Percentiles rank a stretch among this genome's conserved stretches.
Conservation (phyloP, 2,888 invertebrate genomes). For the Athalia rosae region DNA sequence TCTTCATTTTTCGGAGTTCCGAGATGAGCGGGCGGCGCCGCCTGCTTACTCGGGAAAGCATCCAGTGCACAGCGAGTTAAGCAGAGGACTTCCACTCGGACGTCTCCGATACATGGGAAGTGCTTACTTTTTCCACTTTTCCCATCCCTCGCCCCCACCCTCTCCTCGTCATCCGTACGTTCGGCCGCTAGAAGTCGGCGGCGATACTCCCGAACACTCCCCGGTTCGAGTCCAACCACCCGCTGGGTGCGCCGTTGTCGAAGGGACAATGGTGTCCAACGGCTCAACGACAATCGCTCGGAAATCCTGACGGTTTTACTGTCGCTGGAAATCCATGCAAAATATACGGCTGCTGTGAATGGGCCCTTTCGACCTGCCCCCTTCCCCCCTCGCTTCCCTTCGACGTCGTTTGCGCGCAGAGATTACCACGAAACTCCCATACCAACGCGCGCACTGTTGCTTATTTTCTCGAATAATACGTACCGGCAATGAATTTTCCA, state of each 20-base stretch:
- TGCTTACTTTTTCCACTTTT: constrained; percentile 13
- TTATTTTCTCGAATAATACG: background rate
- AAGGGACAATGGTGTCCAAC: constrained; percentile 50
- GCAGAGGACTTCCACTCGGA: constrained; percentile 25
- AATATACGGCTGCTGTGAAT: constrained; percentile 46
- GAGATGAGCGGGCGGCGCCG: too few relatives aligned
- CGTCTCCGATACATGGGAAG: constrained; percentile 40
- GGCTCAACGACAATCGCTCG: constrained; percentile 61
- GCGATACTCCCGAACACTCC: constrained; percentile 22
- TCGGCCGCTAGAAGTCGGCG: constrained; percentile 20
- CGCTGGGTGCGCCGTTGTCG: constrained; percentile 41
- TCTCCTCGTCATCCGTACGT: background rate
- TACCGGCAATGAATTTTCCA: background rate
- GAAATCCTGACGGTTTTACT: constrained; percentile 68
- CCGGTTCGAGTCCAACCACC: constrained; percentile 42
- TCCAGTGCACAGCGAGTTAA: background rate
- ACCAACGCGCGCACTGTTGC: background rate
- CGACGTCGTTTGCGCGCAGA: background rate
- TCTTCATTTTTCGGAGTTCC: background rate
- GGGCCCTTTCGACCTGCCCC: constrained; percentile 9
- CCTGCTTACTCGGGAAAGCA: background rate
- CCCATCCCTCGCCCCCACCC: background rate
- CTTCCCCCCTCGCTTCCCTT: background rate
- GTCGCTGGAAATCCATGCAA: constrained; percentile 64
- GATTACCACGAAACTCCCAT: background rate